These are phyloP conservation scores for Cybosia mesomella DNA, from an alignment of 2,888 invertebrate species.

Conservation along the genomic window DNA sequence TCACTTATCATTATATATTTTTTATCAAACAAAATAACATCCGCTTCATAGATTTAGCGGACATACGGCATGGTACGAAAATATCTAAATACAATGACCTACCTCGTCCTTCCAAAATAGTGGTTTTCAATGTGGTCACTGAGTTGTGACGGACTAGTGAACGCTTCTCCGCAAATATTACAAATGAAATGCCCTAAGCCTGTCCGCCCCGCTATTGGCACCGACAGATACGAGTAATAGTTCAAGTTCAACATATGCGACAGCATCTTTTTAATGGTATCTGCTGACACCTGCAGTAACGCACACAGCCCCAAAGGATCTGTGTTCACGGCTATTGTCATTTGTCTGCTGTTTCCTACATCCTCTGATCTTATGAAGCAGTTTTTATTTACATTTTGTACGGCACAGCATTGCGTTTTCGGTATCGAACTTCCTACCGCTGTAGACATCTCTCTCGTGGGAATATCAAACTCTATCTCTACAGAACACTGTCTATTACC, in stretches of 20 bases:
- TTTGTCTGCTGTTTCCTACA: constrained; percentile 28
- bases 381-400: background rate
- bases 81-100: constrained; percentile 27
- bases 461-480: constrained; percentile 64
- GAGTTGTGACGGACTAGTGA: constrained; percentile 65
- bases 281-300: constrained; percentile 68
- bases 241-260: constrained; percentile 68
- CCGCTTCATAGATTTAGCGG: constrained; percentile 17
- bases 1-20: constrained; percentile 11
- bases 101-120: constrained; percentile 66
- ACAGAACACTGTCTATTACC: constrained; percentile 51
- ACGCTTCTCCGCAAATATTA: constrained; percentile 73
- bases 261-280: constrained; percentile 65
- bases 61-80: constrained; percentile 24
- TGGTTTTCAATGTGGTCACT: constrained; percentile 72
- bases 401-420: constrained; percentile 23
- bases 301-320: constrained; percentile 73
- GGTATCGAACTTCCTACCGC: constrained; percentile 62
- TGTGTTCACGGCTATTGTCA: constrained; percentile 77
- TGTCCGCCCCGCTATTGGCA: constrained; percentile 9
- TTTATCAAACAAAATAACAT: constrained; percentile 20
- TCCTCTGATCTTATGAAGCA: background rate
- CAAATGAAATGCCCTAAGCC: constrained; percentile 61
- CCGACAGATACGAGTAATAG: constrained; percentile 60
- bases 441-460: constrained; percentile 69